A percentile compares a stretch with the other conserved stretches of the same genome.
Conservation (phyloP, 2,797 vertebrate genomes). For the Rhyacichthys aspro region DNA sequence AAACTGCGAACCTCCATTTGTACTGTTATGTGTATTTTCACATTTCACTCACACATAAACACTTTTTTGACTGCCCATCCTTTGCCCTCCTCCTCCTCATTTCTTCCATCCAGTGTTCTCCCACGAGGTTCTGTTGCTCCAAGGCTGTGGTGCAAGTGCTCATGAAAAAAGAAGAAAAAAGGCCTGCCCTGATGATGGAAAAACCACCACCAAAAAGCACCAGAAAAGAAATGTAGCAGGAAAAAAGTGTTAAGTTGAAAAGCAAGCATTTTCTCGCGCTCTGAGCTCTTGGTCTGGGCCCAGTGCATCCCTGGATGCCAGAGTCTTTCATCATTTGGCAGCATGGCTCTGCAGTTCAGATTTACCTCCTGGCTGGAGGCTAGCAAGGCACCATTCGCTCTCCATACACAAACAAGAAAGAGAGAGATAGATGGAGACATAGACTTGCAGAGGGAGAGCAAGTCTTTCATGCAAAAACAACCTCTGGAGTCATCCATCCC, state of each 20-base stretch:
- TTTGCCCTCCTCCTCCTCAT: conserved; percentile 66
- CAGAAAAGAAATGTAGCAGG: conserved; percentile 61
- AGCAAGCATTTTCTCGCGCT: conserved; percentile 80
- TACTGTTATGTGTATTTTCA: not conserved
- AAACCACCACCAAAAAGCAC: conserved; percentile 59
- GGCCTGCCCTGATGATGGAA: conserved; percentile 67
- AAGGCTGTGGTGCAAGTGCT: conserved; percentile 71
- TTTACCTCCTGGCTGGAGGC: conserved; percentile 83
- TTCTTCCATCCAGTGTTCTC: conserved; percentile 65
- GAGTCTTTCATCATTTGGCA: conserved; percentile 85
- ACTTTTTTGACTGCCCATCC: conserved; percentile 50
- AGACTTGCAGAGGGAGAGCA: conserved; percentile 57
- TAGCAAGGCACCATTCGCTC: conserved; percentile 73
- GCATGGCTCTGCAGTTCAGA: conserved; percentile 77
- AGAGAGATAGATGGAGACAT: conserved; percentile 59
- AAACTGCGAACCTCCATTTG: too few species aligned
- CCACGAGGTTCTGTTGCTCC: conserved; percentile 73
- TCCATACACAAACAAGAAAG: conserved; percentile 64
- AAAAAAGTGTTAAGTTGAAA: conserved; percentile 80
- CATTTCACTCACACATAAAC: conserved; percentile 45
- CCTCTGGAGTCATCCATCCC: conserved; percentile 77
- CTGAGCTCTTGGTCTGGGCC: conserved; percentile 80
- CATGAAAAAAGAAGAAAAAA: conserved; percentile 48
- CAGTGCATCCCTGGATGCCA: conserved; percentile 81
- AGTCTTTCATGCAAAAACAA: conserved; percentile 79